Conservation (phyloP, 1,140 invertebrate genomes). For the Bombus vancouverensis region DNA sequence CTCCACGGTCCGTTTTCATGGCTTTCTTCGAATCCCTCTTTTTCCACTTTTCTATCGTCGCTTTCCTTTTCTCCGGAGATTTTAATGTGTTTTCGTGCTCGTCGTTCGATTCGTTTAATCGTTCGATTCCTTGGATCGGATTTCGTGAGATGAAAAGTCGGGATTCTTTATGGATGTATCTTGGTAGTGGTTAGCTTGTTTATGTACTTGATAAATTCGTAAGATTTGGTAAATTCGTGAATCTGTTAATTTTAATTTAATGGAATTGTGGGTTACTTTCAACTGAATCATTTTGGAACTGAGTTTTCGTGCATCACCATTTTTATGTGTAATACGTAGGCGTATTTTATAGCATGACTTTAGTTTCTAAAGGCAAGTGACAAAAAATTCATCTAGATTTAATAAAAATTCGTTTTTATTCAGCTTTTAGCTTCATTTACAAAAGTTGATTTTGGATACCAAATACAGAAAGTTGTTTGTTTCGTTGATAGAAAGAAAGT, state of each 20-base stretch:
- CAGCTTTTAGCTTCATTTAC: background rate
- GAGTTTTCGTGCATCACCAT: no score
- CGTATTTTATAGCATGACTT: no score
- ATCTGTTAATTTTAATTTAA: background rate
- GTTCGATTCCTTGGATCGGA: background rate
- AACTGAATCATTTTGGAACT: background rate
- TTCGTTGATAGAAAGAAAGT: background rate
- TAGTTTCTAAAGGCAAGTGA: background rate
- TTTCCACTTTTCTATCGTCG: background rate
- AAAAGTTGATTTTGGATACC: background rate
- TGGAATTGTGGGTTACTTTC: background rate
- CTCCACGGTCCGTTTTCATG: slow-evolving; percentile 27
- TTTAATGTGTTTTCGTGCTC: slow-evolving; percentile 4
- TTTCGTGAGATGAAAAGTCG: background rate
- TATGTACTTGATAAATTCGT: background rate
- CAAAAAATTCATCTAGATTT: no score
- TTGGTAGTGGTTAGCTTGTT: background rate
- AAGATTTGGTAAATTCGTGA: background rate
- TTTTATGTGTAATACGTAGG: no score
- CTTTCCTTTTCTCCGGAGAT: background rate
- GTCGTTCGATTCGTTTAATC: background rate
- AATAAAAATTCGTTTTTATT: background rate
- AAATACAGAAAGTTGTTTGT: background rate
- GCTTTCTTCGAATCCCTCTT: slow-evolving; percentile 21
- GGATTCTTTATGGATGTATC: background rate